Conservation (phyloP, 2,797 vertebrate species). For the Todus mexicanus region DNA sequence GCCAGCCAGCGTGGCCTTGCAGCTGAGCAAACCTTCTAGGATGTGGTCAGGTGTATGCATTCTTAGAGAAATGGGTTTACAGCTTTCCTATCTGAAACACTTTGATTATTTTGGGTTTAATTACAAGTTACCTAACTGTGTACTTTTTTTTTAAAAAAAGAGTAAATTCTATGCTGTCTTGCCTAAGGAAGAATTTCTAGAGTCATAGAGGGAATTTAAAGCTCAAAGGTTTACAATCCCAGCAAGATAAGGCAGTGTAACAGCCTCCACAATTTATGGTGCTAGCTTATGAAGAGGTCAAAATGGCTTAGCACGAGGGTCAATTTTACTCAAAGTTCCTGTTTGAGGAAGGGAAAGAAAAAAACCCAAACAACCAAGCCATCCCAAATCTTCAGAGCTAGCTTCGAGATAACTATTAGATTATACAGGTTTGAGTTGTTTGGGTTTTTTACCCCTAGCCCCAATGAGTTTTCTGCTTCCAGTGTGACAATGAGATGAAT, state of each 20-base stretch:
- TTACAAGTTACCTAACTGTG: not conserved
- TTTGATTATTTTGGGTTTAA: not conserved
- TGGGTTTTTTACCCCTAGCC: rapidly evolving
- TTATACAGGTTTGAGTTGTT: not conserved
- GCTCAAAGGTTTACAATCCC: conserved; percentile 43
- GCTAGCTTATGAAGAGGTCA: conserved; percentile 37
- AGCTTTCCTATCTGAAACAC: not conserved
- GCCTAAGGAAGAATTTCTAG: not conserved
- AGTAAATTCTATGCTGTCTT: not conserved
- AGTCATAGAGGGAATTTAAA: not conserved
- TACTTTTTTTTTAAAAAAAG: not conserved
- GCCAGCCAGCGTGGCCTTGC: not conserved
- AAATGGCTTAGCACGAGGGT: not conserved
- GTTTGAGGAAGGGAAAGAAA: not conserved
- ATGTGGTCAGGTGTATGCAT: not conserved
- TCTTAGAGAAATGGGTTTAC: not conserved
- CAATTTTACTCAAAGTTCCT: not conserved
- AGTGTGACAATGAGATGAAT: not conserved
- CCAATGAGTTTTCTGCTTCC: not conserved
- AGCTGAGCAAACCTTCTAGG: not conserved
- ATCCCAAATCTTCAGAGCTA: not conserved
- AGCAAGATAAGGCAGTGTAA: conserved; percentile 39
- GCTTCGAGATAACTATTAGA: not conserved
- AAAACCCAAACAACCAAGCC: no score
- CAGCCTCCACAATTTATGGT: conserved; percentile 17